Evolutionary conservation across 2,113 vertebrate genomes (phyloP).

Genomic region (Tachysurus fulvidraco): DNA sequence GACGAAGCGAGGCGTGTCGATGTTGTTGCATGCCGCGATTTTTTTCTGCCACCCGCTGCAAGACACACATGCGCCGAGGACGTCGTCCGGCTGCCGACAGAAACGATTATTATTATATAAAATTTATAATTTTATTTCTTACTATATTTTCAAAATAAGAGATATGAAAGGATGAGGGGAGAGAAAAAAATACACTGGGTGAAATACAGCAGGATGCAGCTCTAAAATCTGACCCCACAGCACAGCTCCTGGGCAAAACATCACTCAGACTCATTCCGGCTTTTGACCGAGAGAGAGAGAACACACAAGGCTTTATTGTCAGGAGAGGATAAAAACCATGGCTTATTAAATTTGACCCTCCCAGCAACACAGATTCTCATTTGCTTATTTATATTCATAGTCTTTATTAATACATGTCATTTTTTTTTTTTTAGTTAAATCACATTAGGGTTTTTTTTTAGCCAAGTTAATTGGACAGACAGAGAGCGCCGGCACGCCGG

Average conservation of each 20-base stretch:
- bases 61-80: background rate
- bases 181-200: background rate
- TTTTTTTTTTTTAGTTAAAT: background rate
- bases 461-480: background rate
- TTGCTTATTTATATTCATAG: background rate
- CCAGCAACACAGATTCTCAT: background rate
- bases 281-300: no score
- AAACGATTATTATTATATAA: no score
- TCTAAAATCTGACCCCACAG: background rate
- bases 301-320: background rate
- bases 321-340: background rate
- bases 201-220: background rate
- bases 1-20: background rate
- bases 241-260: background rate
- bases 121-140: background rate
- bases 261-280: background rate
- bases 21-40: background rate
- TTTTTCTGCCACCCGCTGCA: slow-evolving; percentile 7
- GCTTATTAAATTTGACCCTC: background rate
- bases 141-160: background rate
- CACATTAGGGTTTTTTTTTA: background rate
- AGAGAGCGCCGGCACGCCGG: background rate
- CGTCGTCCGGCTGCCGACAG: background rate
- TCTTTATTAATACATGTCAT: background rate
- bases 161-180: background rate